Percentiles rank a stretch among this genome's conserved stretches.
Evolutionary conservation across 1,140 invertebrate genomes (phyloP).

Genomic region (Lerema accius): DNA sequence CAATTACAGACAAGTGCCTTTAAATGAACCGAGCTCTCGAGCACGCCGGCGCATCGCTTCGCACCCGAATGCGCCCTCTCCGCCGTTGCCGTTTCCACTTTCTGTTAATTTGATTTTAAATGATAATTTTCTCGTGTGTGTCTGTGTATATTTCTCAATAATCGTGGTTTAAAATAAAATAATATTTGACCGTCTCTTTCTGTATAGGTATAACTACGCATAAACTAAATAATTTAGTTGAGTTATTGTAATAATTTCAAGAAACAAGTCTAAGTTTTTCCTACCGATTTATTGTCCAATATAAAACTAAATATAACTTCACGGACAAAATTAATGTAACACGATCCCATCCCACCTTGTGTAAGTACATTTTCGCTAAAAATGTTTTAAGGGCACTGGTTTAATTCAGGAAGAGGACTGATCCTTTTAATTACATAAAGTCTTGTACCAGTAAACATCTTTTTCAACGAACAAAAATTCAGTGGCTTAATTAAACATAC

Average conservation of each 20-base stretch:
- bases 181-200: background rate
- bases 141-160: slow-evolving; percentile 35
- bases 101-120: slow-evolving; percentile 71
- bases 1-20: slow-evolving; percentile 81
- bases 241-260: too few species aligned
- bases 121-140: slow-evolving; percentile 47
- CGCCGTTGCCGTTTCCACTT: slow-evolving; percentile 58
- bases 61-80: slow-evolving; percentile 69
- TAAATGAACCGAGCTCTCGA: slow-evolving; percentile 81
- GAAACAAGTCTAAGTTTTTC: too few species aligned
- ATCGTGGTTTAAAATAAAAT: slow-evolving; percentile 16
- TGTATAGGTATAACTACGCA: too few species aligned
- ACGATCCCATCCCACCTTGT: too few species aligned
- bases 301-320: too few species aligned
- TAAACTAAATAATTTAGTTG: too few species aligned
- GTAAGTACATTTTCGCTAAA: too few species aligned
- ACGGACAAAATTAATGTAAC: too few species aligned
- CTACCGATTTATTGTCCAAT: too few species aligned
- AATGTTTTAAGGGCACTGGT: too few species aligned
- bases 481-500: background rate
- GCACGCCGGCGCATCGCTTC: slow-evolving; percentile 78
- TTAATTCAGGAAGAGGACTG: too few species aligned
- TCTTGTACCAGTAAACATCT: slow-evolving; percentile 3
- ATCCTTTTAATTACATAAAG: background rate
- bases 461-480: background rate